Percentiles rank a stretch among this genome's conserved stretches.
Conservation (phyloP, 2,113 vertebrate genomes). For the Heloderma charlesbogerti region DNA sequence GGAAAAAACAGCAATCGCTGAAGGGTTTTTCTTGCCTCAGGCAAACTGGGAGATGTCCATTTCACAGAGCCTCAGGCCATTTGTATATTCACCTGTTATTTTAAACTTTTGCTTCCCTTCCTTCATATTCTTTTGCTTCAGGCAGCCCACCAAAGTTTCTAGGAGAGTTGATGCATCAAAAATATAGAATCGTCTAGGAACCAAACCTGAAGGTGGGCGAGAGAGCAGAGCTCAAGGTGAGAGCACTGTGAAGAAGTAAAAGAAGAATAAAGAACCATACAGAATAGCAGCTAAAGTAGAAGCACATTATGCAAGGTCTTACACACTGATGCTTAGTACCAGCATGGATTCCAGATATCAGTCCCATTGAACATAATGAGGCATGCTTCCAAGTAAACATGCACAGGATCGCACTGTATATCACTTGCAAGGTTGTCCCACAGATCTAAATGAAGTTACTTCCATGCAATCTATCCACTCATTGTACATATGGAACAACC, state of each 20-base stretch:
- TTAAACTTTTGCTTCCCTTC: neutral
- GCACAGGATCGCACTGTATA: too few relatives aligned
- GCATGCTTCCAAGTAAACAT: too few relatives aligned
- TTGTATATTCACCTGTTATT: neutral
- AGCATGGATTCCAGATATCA: too few relatives aligned
- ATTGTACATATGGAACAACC: neutral
- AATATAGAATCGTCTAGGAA: neutral
- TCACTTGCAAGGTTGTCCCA: neutral
- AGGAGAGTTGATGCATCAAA: neutral
- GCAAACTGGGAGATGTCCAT: neutral
- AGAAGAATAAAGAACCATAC: neutral
- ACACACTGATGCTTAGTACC: neutral
- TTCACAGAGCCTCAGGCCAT: neutral
- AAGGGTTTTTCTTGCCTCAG: neutral
- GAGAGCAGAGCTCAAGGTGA: neutral
- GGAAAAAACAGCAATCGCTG: neutral
- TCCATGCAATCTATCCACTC: neutral
- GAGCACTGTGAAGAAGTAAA: neutral
- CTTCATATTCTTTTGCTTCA: neutral
- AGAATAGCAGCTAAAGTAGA: neutral
- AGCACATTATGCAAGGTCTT: neutral
- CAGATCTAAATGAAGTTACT: neutral
- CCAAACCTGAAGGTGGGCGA: neutral
- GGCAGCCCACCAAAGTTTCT: neutral
- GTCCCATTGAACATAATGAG: too few relatives aligned